Evolutionary conservation across 2,113 vertebrate species (phyloP).

Genomic region (Azemiops feae): DNA sequence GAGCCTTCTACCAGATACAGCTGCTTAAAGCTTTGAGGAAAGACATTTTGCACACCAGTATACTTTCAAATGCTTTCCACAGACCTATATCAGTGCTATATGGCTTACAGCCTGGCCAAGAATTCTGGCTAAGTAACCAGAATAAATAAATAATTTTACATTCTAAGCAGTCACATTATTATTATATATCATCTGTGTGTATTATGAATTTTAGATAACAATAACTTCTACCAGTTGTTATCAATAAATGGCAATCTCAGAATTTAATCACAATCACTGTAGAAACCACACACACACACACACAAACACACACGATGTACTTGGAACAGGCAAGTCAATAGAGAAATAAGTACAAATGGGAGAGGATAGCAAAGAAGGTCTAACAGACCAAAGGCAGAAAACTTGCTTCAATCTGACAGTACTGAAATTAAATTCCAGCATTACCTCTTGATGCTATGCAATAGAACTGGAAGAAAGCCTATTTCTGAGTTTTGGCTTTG

Average conservation of each 20-base stretch:
- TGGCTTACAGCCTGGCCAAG: not conserved
- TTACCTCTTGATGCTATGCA: not conserved
- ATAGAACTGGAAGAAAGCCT: not conserved
- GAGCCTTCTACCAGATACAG: not conserved
- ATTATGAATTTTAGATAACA: not conserved
- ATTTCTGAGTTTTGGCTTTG: no score
- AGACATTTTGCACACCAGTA: not conserved
- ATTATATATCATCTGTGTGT: not conserved
- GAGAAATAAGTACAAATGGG: not conserved
- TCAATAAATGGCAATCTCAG: not conserved
- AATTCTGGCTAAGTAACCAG: not conserved
- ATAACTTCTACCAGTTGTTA: slow-evolving; percentile 3
- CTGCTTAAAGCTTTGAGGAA: not conserved
- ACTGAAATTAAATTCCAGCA: not conserved
- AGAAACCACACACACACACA: not conserved
- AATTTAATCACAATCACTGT: not conserved
- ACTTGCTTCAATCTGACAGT: not conserved
- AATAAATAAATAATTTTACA: not conserved
- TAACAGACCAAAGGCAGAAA: not conserved
- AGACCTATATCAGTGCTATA: not conserved
- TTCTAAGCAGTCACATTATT: not conserved
- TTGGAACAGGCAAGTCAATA: not conserved
- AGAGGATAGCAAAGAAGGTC: not conserved
- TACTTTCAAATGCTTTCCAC: not conserved
- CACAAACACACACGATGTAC: no score